Percentiles rank a stretch among this genome's conserved stretches.
Conservation (phyloP, 1,140 invertebrate species). For the Aporrectodea caliginosa region DNA sequence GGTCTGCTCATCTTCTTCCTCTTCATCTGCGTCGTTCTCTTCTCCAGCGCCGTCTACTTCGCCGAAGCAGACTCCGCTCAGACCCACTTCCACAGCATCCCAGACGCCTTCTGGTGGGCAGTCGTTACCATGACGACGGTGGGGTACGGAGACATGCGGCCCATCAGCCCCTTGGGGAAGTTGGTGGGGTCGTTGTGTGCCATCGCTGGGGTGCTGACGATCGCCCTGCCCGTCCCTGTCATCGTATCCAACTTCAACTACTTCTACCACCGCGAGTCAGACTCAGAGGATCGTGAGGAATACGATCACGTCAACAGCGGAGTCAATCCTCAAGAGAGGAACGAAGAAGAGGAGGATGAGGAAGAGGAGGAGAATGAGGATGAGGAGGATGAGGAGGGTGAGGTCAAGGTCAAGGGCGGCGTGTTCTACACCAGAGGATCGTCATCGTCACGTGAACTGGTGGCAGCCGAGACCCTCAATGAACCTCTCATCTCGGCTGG, state of each 20-base stretch:
- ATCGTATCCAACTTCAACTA: conserved; percentile 99
- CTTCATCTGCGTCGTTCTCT: conserved; percentile 89
- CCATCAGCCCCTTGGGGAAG: conserved; percentile 97
- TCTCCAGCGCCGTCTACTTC: conserved; percentile 97
- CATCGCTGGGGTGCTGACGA: conserved; percentile 83
- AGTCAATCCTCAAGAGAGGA: neutral
- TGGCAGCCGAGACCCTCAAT: no score
- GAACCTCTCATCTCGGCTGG: no score
- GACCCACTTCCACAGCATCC: conserved; percentile 96
- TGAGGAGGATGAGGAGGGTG: neutral
- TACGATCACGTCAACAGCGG: neutral
- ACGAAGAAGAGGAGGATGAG: no score
- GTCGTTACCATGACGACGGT: conserved; percentile 98
- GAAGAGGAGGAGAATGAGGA: neutral
- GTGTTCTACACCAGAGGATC: no score
- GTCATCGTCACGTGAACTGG: no score
- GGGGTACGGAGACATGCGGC: conserved; percentile 94
- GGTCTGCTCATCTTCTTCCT: conserved; percentile 99
- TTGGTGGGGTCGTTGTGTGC: conserved; percentile 97
- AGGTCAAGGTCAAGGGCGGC: neutral
- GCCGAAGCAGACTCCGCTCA: conserved; percentile 92
- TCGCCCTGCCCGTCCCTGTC: conserved; percentile 87
- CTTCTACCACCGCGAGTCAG: conserved; percentile 86
- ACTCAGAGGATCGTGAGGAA: conserved; percentile 12
- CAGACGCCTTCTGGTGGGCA: conserved; percentile 61